Evolutionary conservation across 2,113 vertebrate genomes (phyloP), one percentile per base, ranked within the genome.

Genomic region (Lamprotornis superbus): DNA sequence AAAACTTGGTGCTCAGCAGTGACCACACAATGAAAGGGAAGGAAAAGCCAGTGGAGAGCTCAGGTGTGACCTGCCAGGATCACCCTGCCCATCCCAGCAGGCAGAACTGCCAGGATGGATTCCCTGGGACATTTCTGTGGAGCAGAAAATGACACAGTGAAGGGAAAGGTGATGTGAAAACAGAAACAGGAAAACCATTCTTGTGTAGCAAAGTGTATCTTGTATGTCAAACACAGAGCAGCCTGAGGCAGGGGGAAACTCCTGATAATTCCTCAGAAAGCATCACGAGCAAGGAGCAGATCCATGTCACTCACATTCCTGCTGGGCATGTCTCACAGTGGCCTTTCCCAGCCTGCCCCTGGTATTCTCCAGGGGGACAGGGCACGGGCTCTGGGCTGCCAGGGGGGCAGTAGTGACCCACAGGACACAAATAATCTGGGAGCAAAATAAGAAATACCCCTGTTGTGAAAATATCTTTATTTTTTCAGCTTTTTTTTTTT

Each of bases 321-420:
- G 93, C 95, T 7, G 97, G 98, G 68, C 98, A 98, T 2, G 19
- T 89, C 69, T 98, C 97, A 95, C 98, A 98, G 24, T 79, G 70
- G 56, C 78, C 97, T 97, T 98, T 98, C 37, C 98, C 98, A 77
- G 94, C 73, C 90, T 98, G 97, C 59, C 98, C 97, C 94, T 99
- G 99, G 52, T 98, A 99, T 53, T 98, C 98, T 33, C 99, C 99
- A 37, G 97, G 93, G 8, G 96, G 93, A 75, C 99, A 99, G 21
- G 97, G 96, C 27, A 96, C 37, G 39, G 98, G 98, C 65, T 95
- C 93, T 17, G 93, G 61, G 93, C 98, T 98, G 63, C 99, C 99
- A 71, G 88, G 15, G n/a, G 99, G 99, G 60, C 99, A 99, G 39
- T 96, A 98, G 86, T 98, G 96, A 61, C 99, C 98, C 81, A 95